Evolutionary conservation across 64 coral and sea anemone species (phyloP), one percentile per base, ranked within the genome.

Genomic region (Montipora capricornis): DNA sequence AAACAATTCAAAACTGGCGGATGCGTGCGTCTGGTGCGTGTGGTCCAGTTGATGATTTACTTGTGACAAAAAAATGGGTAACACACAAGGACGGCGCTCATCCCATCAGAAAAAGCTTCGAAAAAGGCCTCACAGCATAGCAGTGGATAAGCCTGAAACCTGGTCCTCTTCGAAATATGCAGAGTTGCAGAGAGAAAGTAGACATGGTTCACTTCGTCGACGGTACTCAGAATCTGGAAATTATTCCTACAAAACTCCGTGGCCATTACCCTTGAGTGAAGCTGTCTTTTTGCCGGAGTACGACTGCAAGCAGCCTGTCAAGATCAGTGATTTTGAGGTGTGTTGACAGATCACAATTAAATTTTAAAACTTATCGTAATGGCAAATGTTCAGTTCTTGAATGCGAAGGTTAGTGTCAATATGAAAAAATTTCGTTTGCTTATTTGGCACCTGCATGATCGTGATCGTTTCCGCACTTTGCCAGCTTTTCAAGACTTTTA

Each of bases 281-380:
- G 93, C 88, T 16, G 96, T 95, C 16, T 98, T 98, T 57, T 82
- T 93, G 13, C 96, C 96, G 4, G 96, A 98, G 79, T 98, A 95
- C 44, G 96, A 98, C 55, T 95, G 89, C 13, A 98, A 92, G 69
- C 96, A 93, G 20, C 93, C 93, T 20, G 96, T 98, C 8, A 98
- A 93, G 69, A 92, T 98, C 84, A 95, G 55, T 44, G 96, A 98
- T 92, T 98, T 98, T 74, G 92, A 98, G 96, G 96, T 98, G 78
- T 73, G 93, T 88, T 45, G 14, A 47, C 87, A 61, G 29, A 57
- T 57, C 53, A 57, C 53, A 44, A 37, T 19, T 44, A 68, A 69
- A 68, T 48, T 50, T 51, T 73, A 19, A 73, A 70, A 49, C n/a
- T 78, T 49, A 13, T 11, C 29, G 26, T 5, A 8, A 8, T 51